phyloP scores from a whole-genome alignment of 2,113 vertebrate species.

The Petromus typicus region DNA sequence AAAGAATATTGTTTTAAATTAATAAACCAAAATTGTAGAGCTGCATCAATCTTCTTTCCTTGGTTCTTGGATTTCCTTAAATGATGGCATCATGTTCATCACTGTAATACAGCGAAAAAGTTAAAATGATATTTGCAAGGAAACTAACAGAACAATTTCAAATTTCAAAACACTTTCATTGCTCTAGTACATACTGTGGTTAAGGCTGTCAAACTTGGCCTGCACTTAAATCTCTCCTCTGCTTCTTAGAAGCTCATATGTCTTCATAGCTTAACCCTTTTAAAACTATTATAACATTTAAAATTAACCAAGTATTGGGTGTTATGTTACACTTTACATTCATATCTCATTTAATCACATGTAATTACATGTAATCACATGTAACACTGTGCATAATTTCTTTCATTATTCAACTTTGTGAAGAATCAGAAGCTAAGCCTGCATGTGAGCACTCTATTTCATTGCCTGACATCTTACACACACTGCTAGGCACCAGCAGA shows the following conservation, averaged over 20 bases:
- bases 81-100: constrained; percentile 91
- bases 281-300: background rate
- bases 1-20: constrained; percentile 64
- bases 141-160: constrained; percentile 28
- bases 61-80: constrained; percentile 80
- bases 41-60: constrained; percentile 13
- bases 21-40: constrained; percentile 47
- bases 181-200: background rate
- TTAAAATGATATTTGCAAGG: background rate
- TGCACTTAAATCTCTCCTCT: background rate
- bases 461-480: background rate
- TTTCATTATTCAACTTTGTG: background rate
- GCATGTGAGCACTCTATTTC: background rate
- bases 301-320: background rate
- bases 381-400: background rate
- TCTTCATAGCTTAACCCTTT: background rate
- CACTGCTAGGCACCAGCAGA: background rate
- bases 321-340: background rate
- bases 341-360: background rate
- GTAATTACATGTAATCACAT: too few species aligned
- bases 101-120: constrained; percentile 81
- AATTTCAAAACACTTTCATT: background rate
- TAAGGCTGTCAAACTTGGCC: background rate
- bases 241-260: background rate
- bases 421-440: background rate